These are phyloP conservation scores for Argentina silus DNA, from an alignment of 2,797 vertebrate species.

Conservation along the genomic window DNA sequence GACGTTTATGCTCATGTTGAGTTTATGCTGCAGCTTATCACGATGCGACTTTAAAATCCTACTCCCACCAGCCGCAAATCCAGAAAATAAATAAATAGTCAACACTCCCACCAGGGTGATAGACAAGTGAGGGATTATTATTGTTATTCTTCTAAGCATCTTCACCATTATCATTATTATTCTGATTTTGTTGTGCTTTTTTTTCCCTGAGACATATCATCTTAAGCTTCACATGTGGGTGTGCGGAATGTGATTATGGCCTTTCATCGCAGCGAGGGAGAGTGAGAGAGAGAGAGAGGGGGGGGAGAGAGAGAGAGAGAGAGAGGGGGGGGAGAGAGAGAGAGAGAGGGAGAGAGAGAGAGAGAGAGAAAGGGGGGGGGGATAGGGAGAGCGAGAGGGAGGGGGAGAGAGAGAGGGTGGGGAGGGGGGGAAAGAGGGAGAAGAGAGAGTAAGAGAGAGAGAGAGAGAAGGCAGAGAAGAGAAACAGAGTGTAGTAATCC, in stretches of 20 bases:
- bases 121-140: too few relatives aligned
- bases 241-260: background rate
- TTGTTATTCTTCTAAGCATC: too few relatives aligned
- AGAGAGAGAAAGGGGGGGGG: background rate
- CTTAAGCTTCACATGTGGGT: too few relatives aligned
- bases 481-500: conserved; percentile 40
- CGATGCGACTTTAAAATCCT: too few relatives aligned
- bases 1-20: too few relatives aligned
- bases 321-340: conserved; percentile 6
- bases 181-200: too few relatives aligned
- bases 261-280: conserved; percentile 31
- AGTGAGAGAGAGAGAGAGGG: conserved; percentile 9
- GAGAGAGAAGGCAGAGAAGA: background rate
- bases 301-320: conserved; percentile 8
- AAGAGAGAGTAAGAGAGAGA: background rate
- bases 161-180: too few relatives aligned
- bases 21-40: too few relatives aligned
- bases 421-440: background rate
- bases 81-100: too few relatives aligned
- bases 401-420: background rate
- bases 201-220: too few relatives aligned
- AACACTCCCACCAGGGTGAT: too few relatives aligned
- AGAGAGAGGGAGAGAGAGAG: conserved; percentile 9
- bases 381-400: background rate
- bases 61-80: too few relatives aligned